A percentile compares a stretch with the other conserved stretches of the same genome.
These are phyloP conservation scores for Lasioglossum marginatum DNA, from an alignment of 2,888 invertebrate genomes.

Conservation along the genomic window DNA sequence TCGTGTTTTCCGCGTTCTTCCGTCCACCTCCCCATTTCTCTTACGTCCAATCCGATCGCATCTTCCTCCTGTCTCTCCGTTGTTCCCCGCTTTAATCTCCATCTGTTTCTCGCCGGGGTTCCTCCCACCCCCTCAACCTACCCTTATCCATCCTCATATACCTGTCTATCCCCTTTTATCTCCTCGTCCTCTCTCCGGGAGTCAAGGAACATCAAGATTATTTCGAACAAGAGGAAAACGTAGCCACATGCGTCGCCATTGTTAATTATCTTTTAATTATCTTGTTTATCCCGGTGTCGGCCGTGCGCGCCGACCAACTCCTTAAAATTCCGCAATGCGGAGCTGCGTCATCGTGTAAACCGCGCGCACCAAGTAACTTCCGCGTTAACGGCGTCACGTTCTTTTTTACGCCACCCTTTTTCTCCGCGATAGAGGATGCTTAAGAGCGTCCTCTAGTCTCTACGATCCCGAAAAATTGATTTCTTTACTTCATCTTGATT, in stretches of 20 bases:
- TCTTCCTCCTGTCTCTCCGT: slow-evolving; percentile 16
- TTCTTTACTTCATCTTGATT: background rate
- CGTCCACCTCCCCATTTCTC: slow-evolving; percentile 19
- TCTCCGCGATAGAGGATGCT: background rate
- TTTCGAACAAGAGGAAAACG: slow-evolving; percentile 25
- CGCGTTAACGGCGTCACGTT: background rate
- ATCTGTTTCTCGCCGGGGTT: slow-evolving; percentile 48
- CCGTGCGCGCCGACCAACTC: slow-evolving; percentile 26
- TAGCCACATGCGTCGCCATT: slow-evolving; percentile 73
- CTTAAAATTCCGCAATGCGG: slow-evolving; percentile 53
- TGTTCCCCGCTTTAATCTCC: slow-evolving; percentile 38
- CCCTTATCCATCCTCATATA: slow-evolving; percentile 14
- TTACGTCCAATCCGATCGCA: slow-evolving; percentile 42
- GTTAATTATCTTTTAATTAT: slow-evolving; percentile 83
- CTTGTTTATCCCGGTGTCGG: slow-evolving; percentile 78
- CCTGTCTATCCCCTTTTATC: slow-evolving; percentile 35
- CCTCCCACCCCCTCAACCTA: background rate
- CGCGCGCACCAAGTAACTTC: background rate
- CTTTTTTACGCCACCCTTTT: background rate
- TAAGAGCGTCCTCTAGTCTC: background rate
- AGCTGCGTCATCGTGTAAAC: slow-evolving; percentile 13
- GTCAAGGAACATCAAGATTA: slow-evolving; percentile 63
- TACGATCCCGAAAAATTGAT: background rate
- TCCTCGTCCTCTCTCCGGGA: slow-evolving; percentile 19
- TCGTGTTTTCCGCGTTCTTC: slow-evolving; percentile 32